Evolutionary conservation across 2,797 vertebrate species (phyloP).

Genomic region (Mormyrops attenuatus): DNA sequence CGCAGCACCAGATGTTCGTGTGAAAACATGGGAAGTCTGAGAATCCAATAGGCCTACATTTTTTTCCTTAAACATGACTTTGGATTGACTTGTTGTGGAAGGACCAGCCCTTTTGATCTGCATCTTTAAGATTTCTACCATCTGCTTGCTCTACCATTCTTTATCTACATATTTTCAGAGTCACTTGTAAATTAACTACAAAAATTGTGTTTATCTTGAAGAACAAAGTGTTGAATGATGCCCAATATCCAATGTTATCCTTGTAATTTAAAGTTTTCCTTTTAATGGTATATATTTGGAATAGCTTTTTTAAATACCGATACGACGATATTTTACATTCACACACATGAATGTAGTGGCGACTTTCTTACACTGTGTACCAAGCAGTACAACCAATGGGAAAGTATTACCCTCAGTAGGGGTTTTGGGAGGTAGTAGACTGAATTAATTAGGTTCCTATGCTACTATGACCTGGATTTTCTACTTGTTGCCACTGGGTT

Average conservation of each 20-base stretch:
- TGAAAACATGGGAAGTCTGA: neutral
- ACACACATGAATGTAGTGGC: neutral
- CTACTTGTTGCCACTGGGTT: neutral
- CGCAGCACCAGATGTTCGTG: constrained; percentile 24
- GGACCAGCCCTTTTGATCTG: neutral
- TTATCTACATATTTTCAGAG: neutral
- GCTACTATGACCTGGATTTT: neutral
- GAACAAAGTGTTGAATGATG: neutral
- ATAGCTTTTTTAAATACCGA: neutral
- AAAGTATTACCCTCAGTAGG: neutral
- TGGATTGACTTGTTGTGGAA: neutral
- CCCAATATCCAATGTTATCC: neutral
- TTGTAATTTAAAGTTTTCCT: neutral
- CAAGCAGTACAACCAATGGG: neutral
- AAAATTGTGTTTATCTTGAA: neutral
- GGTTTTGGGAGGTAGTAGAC: neutral
- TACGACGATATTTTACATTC: neutral
- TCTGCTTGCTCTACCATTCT: neutral
- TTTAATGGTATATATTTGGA: neutral
- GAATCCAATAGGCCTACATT: constrained; percentile 5
- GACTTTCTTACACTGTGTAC: neutral
- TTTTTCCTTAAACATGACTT: constrained; percentile 7
- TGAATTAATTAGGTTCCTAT: neutral
- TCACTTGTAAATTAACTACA: neutral
- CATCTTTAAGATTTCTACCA: neutral